Base-by-base conservation (phyloP, 2,113 vertebrate species). In the Epinephelus cyanopodus region DNA sequence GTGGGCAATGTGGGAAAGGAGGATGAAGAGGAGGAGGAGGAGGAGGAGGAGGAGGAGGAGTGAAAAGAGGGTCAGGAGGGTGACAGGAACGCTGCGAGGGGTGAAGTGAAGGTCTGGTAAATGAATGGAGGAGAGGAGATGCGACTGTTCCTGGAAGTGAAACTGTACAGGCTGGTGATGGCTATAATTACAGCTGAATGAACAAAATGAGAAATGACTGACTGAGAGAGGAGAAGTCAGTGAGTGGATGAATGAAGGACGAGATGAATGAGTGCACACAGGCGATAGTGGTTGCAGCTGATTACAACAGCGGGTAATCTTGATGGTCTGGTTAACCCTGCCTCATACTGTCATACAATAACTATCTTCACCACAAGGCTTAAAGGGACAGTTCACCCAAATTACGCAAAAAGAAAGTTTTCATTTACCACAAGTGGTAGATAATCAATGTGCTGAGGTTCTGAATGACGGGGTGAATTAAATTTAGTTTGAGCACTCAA, bases 21-120 rank as follows among this genome's bases (percentile, higher is more conserved):
- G 77, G 85, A 65, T 87, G 89, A 83, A 74, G 80, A 83, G 1
- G 42, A 66, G 65, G 56, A 57, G 58, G 50, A 69, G n/a, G 63
- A 87, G 76, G 50, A 69, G 42, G 63, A 87, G 75, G 39, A 42
- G 39, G 42, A 45, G 42, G 48, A 68, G 37, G 37, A 87, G 75
- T 79, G 85, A 90, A 72, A 82, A 90, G 80, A 66, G 83, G 89
- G 89, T 90, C 87, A 91, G 77, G 79, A 74, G 89, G 83, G 82
- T 85, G 92, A 87, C 64, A 77, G 73, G 63, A 82, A 61, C 13
- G 58, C 85, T 77, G 82, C 1, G 29, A 91, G 75, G 88, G 87
- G 79, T 90, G 78, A 90, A 78, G 3, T 62, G 83, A 86, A 88
- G 83, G 85, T 86, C 82, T 87, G 91, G 72, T 77, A 84, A 86